A percentile compares a stretch with the other conserved stretches of the same genome.
Conservation (phyloP, 2,888 invertebrate species). For the Plagodis pulveraria region DNA sequence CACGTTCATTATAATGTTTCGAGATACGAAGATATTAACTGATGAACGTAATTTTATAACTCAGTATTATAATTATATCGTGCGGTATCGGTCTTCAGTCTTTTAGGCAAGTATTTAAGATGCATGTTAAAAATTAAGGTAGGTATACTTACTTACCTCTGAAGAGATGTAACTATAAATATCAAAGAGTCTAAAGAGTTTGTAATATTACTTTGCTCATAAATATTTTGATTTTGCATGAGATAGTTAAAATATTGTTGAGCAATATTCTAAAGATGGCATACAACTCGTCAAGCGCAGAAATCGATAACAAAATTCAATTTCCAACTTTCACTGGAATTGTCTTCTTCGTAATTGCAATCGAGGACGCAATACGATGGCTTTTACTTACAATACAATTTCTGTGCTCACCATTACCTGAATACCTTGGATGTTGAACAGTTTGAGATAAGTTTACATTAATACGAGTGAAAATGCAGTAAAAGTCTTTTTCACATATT, state of each 20-base stretch:
- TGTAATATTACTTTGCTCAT: conserved; percentile 4
- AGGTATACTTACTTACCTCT: no score
- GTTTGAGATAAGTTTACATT: conserved; percentile 4
- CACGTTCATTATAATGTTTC: no score
- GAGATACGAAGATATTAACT: no score
- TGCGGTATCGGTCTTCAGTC: no score
- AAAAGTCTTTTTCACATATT: conserved; percentile 53
- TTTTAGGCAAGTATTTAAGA: no score
- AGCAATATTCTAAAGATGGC: conserved; percentile 11
- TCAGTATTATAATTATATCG: no score
- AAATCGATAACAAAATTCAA: conserved; percentile 27
- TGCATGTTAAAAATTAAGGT: no score
- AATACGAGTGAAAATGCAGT: conserved; percentile 68
- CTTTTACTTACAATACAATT: conserved; percentile 34
- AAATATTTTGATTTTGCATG: conserved; percentile 32
- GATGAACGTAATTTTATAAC: no score
- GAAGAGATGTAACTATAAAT: no score
- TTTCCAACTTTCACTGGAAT: conserved; percentile 46
- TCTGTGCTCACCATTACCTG: background rate
- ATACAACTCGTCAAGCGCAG: conserved; percentile 18
- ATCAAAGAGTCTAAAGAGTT: background rate
- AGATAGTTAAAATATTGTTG: conserved; percentile 17
- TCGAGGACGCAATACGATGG: conserved; percentile 64
- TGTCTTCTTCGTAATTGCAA: conserved; percentile 58
- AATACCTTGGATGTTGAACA: conserved; percentile 8